Percentiles rank a stretch among this genome's conserved stretches.
Evolutionary conservation across 1,140 invertebrate species (phyloP).

Genomic region (Chionoecetes opilio): DNA sequence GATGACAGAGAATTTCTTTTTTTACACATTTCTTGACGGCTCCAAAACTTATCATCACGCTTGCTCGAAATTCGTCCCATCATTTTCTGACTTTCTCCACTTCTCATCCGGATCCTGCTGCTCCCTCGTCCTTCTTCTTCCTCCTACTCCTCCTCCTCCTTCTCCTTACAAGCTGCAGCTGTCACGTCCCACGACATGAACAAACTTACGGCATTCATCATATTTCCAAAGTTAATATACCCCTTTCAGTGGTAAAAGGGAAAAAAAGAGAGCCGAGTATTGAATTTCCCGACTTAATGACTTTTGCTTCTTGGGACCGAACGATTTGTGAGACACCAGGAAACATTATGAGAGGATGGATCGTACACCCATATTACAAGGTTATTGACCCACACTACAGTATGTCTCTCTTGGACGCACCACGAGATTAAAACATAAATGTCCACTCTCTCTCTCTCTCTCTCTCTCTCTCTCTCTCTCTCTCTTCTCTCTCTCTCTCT

Average conservation of each 20-base stretch:
- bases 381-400: too few relatives aligned
- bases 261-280: not conserved
- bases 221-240: not conserved
- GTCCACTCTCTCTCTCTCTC: not conserved
- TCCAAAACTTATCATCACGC: too few relatives aligned
- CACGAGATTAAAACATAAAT: too few relatives aligned
- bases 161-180: not conserved
- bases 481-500: not conserved
- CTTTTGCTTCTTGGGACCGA: not conserved
- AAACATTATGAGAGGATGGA: not conserved
- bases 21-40: too few relatives aligned
- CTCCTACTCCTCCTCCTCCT: not conserved
- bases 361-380: not conserved
- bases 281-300: constrained; percentile 4
- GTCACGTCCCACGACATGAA: not conserved
- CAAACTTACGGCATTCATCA: constrained; percentile 4
- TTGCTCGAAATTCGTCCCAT: not conserved
- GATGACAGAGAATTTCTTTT: too few relatives aligned
- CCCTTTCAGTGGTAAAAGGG: not conserved
- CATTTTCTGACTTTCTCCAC: not conserved
- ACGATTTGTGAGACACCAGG: not conserved
- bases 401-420: too few relatives aligned
- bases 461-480: not conserved
- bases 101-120: not conserved
- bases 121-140: not conserved